Evolutionary conservation across 1,140 invertebrate genomes (phyloP).

Genomic region (Wiebesia pumilae): DNA sequence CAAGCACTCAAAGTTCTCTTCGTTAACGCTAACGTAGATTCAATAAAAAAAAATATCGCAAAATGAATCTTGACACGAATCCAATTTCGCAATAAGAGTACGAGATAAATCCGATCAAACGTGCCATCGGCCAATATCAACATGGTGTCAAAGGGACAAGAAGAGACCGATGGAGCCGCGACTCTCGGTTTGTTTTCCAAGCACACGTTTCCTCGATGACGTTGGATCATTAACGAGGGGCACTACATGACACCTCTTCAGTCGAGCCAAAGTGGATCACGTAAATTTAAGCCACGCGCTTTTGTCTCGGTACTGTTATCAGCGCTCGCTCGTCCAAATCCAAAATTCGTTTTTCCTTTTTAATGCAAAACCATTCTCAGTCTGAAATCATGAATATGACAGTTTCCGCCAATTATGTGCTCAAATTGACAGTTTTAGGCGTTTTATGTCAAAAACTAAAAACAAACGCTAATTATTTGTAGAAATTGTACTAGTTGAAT

Average conservation of each 20-base stretch:
- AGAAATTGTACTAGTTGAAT: too few relatives aligned
- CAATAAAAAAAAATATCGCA: neutral
- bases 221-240: constrained; percentile 12
- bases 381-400: too few relatives aligned
- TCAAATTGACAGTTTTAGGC: too few relatives aligned
- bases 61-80: constrained; percentile 2
- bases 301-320: neutral
- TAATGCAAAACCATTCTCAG: too few relatives aligned
- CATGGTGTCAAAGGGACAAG: neutral
- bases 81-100: neutral
- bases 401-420: too few relatives aligned
- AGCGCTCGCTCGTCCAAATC: neutral
- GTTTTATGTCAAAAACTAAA: too few relatives aligned
- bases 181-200: constrained; percentile 23
- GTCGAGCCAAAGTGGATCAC: neutral
- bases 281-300: constrained; percentile 7
- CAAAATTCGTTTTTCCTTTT: too few relatives aligned
- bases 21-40: neutral
- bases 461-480: too few relatives aligned
- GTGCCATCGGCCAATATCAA: neutral
- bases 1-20: neutral
- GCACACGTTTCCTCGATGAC: neutral
- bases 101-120: neutral
- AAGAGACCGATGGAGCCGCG: neutral
- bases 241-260: neutral